These are phyloP conservation scores for Oxycera nigricornis DNA, from an alignment of 2,888 invertebrate species.

Conservation along the genomic window DNA sequence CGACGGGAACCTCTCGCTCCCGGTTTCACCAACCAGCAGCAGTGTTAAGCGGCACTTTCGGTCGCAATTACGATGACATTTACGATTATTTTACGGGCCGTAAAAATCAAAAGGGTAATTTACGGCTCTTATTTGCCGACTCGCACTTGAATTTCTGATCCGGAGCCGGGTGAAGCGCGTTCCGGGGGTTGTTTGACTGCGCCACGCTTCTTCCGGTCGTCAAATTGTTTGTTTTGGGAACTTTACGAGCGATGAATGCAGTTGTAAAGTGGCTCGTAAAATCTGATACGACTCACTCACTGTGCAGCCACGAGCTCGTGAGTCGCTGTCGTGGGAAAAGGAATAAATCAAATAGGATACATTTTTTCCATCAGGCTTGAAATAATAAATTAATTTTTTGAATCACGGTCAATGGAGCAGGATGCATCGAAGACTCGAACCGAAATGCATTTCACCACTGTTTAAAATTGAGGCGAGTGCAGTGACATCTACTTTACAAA, in stretches of 20 bases:
- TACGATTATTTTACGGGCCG: constrained; percentile 62
- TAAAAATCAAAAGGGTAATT: constrained; percentile 62
- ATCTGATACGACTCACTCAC: constrained; percentile 31
- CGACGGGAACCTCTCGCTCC: not conserved
- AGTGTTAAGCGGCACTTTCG: constrained; percentile 59
- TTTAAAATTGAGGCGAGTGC: constrained; percentile 7
- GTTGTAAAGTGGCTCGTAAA: constrained; percentile 44
- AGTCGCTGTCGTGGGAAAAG: not conserved
- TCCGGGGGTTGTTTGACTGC: constrained; percentile 31
- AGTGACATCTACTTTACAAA: constrained; percentile 42
- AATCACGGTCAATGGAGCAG: not conserved
- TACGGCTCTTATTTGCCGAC: constrained; percentile 51
- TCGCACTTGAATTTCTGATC: not conserved
- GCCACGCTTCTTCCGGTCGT: constrained; percentile 23
- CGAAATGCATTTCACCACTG: constrained; percentile 27
- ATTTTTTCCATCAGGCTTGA: not conserved
- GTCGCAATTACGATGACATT: constrained; percentile 59
- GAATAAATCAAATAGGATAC: not conserved
- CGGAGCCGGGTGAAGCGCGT: not conserved
- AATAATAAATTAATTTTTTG: not conserved
- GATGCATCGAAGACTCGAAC: constrained; percentile 38
- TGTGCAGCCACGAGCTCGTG: constrained; percentile 15
- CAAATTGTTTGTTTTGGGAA: constrained; percentile 25
- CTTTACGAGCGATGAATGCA: constrained; percentile 43
- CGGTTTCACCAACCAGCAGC: constrained; percentile 1